Percentiles rank a stretch among this genome's conserved stretches.
These are phyloP conservation scores for Gari tellinella DNA, from an alignment of 2,888 invertebrate genomes.

Conservation along the genomic window DNA sequence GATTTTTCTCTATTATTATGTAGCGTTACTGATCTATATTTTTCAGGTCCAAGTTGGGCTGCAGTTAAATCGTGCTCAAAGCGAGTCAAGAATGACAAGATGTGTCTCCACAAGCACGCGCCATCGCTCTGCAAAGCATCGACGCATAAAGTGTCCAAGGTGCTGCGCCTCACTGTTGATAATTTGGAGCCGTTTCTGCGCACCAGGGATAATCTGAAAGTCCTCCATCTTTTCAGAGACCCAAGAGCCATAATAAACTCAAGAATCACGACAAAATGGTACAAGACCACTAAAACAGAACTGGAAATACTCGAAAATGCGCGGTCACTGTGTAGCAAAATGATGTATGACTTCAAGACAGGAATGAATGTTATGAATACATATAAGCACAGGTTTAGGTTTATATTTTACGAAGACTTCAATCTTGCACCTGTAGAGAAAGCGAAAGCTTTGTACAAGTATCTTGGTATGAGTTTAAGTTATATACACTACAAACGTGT, in stretches of 20 bases:
- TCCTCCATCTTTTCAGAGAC: constrained; percentile 29
- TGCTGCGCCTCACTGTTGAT: too few species aligned
- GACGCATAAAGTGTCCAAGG: too few species aligned
- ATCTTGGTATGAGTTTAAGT: constrained; percentile 34
- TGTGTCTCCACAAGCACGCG: too few species aligned
- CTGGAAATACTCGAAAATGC: constrained; percentile 8
- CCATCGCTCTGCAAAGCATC: too few species aligned
- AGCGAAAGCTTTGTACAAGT: constrained; percentile 33
- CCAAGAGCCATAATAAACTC: constrained; percentile 35
- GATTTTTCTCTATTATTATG: too few species aligned
- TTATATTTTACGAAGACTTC: constrained; percentile 40
- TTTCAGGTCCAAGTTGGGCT: too few species aligned
- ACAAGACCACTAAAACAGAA: not conserved
- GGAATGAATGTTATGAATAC: constrained; percentile 15
- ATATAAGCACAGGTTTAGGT: constrained; percentile 27
- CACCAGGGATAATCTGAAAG: constrained; percentile 7
- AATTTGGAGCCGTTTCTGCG: not conserved
- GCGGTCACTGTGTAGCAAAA: constrained; percentile 17
- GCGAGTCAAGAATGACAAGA: too few species aligned
- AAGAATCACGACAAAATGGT: constrained; percentile 24
- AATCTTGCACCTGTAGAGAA: constrained; percentile 26
- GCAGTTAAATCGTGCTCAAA: too few species aligned
- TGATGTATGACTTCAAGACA: constrained; percentile 25
- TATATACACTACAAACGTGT: constrained; percentile 10
- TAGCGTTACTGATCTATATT: too few species aligned